These are phyloP conservation scores for Aricia agestis DNA, from an alignment of 1,140 invertebrate genomes.

Conservation along the genomic window DNA sequence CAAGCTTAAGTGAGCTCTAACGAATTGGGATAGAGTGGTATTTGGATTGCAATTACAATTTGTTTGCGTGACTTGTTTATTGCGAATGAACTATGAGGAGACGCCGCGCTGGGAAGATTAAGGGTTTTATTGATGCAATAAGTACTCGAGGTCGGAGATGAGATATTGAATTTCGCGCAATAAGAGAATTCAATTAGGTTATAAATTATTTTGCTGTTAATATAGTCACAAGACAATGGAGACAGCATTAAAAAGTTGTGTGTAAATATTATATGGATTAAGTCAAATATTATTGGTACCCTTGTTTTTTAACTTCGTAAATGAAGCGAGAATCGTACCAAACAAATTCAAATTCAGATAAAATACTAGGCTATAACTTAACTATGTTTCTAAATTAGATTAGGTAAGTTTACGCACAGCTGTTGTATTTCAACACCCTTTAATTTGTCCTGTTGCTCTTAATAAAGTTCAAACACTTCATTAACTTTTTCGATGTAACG, in stretches of 20 bases:
- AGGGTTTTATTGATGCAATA: constrained; percentile 58
- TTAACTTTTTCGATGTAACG: neutral
- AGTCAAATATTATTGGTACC: no score
- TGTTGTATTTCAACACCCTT: constrained; percentile 2
- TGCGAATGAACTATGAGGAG: constrained; percentile 4
- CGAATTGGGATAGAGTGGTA: constrained; percentile 3
- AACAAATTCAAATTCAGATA: neutral
- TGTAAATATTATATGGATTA: no score
- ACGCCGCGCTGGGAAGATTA: constrained; percentile 9
- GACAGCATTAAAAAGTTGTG: no score
- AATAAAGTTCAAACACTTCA: neutral
- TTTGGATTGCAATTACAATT: constrained; percentile 14
- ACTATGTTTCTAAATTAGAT: constrained; percentile 35
- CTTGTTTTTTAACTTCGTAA: no score
- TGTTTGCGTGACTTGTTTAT: constrained; percentile 11
- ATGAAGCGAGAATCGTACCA: neutral
- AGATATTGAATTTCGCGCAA: constrained; percentile 29
- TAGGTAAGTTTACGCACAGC: constrained; percentile 33
- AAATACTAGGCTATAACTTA: constrained; percentile 28
- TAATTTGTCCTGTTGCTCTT: neutral
- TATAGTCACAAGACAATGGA: no score
- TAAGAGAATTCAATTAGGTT: neutral
- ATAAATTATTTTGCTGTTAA: neutral
- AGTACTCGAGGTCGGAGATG: constrained; percentile 39
- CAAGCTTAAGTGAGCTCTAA: neutral